phyloP scores from a whole-genome alignment of 2,113 vertebrate genomes.

The Tychaedon coryphoeus region DNA sequence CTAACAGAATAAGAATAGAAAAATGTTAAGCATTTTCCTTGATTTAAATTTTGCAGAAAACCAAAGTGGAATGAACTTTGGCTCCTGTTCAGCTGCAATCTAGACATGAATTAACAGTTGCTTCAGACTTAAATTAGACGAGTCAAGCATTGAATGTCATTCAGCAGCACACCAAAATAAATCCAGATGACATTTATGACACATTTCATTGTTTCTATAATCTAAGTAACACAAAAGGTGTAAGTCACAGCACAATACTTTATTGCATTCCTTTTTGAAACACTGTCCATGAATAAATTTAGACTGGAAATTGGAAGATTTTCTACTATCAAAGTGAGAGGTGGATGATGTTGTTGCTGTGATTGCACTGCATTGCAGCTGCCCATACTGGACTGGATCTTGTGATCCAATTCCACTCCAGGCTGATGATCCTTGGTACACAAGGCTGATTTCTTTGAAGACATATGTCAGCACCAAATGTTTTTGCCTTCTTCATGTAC shows the following conservation, averaged over 20 bases:
- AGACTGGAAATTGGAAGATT: conserved; percentile 8
- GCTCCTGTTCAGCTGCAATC: conserved; percentile 57
- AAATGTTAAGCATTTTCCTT: conserved; percentile 7
- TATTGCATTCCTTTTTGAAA: conserved; percentile 38
- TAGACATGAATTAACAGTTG: conserved; percentile 24
- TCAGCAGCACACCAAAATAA: conserved; percentile 54
- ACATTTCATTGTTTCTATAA: conserved; percentile 55
- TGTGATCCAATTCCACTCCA: neutral
- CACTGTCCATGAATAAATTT: conserved; percentile 38
- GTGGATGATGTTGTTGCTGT: neutral
- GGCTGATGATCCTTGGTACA: neutral
- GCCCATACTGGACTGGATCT: neutral
- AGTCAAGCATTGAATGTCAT: conserved; percentile 35
- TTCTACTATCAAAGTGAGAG: neutral
- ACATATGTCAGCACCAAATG: neutral
- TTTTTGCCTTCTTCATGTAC: neutral
- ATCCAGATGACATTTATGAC: conserved; percentile 35
- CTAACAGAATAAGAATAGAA: neutral
- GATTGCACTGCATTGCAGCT: neutral
- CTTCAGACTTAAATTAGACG: conserved; percentile 52
- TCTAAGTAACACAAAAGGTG: conserved; percentile 39
- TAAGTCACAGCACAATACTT: conserved; percentile 38
- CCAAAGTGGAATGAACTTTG: conserved; percentile 43
- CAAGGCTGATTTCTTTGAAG: neutral
- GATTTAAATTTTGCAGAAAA: conserved; percentile 36